These are phyloP conservation scores for Parazoanthus darwini DNA, from an alignment of 92 coral and sea anemone genomes.

Conservation along the genomic window DNA sequence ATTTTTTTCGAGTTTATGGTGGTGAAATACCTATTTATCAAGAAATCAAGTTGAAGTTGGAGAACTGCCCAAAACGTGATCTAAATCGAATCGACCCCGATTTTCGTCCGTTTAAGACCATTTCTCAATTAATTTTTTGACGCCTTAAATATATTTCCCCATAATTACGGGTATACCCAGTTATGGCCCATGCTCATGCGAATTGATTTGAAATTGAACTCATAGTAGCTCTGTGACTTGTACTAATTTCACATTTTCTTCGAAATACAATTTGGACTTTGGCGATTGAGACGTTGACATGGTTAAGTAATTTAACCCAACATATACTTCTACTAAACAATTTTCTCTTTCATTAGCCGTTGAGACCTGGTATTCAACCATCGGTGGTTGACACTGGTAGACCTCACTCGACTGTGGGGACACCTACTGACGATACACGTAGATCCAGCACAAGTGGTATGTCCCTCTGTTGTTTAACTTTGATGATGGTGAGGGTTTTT, in stretches of 20 bases:
- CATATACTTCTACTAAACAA: no score
- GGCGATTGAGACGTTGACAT: no score
- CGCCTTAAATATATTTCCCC: no score
- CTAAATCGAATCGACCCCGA: not conserved
- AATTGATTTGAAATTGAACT: no score
- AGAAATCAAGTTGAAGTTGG: not conserved
- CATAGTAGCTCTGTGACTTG: no score
- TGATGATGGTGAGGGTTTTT: not conserved
- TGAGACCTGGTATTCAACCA: conserved; percentile 82
- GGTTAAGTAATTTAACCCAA: no score
- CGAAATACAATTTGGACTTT: no score
- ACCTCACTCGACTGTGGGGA: conserved; percentile 41
- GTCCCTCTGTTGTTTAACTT: not conserved
- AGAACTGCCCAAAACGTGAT: no score
- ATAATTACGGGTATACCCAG: no score
- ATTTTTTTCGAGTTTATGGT: no score
- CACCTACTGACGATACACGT: conserved; percentile 25
- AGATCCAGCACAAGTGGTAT: conserved; percentile 16
- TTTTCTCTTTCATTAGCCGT: conserved; percentile 57
- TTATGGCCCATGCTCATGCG: no score
- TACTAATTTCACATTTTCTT: no score
- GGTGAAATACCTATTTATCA: not conserved
- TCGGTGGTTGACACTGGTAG: conserved; percentile 2
- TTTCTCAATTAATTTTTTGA: not conserved
- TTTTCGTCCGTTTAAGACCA: not conserved